A percentile compares a stretch with the other conserved stretches of the same genome.
Evolutionary conservation across 2,888 invertebrate species (phyloP).

Genomic region (Leptarthrus brevirostris): DNA sequence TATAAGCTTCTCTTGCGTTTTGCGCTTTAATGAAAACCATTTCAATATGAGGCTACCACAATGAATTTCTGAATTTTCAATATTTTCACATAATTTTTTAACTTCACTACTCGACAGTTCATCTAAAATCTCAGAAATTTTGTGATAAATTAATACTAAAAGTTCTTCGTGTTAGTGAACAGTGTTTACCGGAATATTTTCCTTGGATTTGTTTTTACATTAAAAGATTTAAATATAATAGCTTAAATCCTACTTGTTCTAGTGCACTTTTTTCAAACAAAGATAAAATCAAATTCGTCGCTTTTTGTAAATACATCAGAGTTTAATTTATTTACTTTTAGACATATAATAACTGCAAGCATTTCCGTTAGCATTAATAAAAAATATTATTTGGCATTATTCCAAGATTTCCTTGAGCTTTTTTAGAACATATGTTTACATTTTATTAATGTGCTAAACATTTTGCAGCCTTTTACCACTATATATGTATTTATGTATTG

Average conservation of each 20-base stretch:
- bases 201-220: constrained; percentile 34
- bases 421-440: background rate
- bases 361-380: background rate
- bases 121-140: constrained; percentile 49
- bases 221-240: constrained; percentile 38
- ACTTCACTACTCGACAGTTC: background rate
- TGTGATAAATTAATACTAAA: constrained; percentile 55
- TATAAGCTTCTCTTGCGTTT: constrained; percentile 44
- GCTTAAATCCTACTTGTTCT: constrained; percentile 47
- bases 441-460: background rate
- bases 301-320: constrained; percentile 16
- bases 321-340: background rate
- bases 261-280: constrained; percentile 19
- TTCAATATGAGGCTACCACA: constrained; percentile 56
- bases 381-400: background rate
- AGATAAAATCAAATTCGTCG: constrained; percentile 39
- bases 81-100: constrained; percentile 32
- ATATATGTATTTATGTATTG: background rate
- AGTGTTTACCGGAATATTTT: constrained; percentile 45
- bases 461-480: background rate
- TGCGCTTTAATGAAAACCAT: constrained; percentile 55
- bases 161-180: constrained; percentile 48
- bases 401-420: background rate
- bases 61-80: constrained; percentile 50
- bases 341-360: background rate